These are phyloP conservation scores for Minunthozetes semirufus DNA, from an alignment of 2,888 invertebrate species.

Conservation along the genomic window DNA sequence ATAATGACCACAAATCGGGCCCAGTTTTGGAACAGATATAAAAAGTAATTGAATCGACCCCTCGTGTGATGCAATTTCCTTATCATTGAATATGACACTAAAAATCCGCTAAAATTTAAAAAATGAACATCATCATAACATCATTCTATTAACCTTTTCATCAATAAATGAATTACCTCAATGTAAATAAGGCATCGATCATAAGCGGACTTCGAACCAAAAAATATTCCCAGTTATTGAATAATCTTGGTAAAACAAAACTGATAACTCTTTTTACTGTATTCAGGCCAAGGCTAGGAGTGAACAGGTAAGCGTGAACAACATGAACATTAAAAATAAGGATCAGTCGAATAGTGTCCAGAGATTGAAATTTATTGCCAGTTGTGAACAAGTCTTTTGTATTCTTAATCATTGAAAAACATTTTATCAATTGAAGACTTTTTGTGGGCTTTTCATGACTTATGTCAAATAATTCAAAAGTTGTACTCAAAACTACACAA, in stretches of 20 bases:
- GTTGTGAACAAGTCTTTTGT: neutral
- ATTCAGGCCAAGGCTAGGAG: neutral
- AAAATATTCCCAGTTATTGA: neutral
- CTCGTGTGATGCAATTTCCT: neutral
- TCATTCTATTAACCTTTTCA: too few species aligned
- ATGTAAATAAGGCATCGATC: neutral
- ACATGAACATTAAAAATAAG: neutral
- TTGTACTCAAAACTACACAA: too few species aligned
- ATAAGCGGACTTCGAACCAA: neutral
- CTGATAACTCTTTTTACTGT: neutral
- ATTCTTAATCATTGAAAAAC: neutral
- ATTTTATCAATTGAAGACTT: neutral
- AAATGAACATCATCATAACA: neutral
- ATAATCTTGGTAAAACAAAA: neutral
- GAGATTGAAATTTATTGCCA: neutral
- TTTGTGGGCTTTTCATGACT: neutral
- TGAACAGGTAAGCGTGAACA: neutral
- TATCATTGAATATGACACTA: neutral
- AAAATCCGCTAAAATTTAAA: neutral
- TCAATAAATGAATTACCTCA: neutral
- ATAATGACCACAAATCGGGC: neutral
- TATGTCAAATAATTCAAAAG: too few species aligned
- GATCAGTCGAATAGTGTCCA: neutral
- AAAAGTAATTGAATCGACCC: neutral
- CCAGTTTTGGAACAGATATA: neutral